Evolutionary conservation across 2,113 vertebrate species (phyloP).

Genomic region (Nerophis lumbriciformis): DNA sequence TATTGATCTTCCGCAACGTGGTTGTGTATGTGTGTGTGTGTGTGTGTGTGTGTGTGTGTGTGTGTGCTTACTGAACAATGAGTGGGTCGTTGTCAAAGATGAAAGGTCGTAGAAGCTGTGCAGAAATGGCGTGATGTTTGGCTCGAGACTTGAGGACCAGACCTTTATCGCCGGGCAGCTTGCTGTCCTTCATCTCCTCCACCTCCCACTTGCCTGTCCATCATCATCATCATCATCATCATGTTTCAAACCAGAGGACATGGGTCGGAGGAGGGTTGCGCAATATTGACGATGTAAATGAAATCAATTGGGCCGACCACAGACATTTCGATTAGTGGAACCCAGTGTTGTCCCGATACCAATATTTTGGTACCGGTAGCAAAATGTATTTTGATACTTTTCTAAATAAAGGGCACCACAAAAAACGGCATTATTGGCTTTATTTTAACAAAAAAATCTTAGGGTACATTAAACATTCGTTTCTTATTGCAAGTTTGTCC

Average conservation of each 20-base stretch:
- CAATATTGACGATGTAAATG: too few relatives aligned
- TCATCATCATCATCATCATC: too few relatives aligned
- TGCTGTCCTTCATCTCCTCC: conserved; percentile 90
- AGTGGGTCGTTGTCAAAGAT: conserved; percentile 86
- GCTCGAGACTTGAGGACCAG: conserved; percentile 88
- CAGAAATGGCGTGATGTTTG: conserved; percentile 94
- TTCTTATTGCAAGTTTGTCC: too few relatives aligned
- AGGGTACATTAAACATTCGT: too few relatives aligned
- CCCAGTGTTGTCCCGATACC: too few relatives aligned
- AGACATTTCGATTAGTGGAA: too few relatives aligned
- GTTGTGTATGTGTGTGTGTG: not conserved
- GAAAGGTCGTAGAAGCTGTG: conserved; percentile 85
- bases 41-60: not conserved
- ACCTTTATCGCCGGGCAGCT: conserved; percentile 91
- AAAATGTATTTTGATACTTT: too few relatives aligned
- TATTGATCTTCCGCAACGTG: not conserved
- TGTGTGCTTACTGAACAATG: conserved; percentile 90
- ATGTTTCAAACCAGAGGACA: not conserved
- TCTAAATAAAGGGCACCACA: too few relatives aligned
- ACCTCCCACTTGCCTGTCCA: conserved; percentile 90
- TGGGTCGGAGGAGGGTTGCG: not conserved
- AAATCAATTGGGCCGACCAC: too few relatives aligned
- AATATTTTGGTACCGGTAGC: too few relatives aligned
- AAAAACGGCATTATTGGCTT: too few relatives aligned
- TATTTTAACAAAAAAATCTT: too few relatives aligned